Evolutionary conservation across 2,888 invertebrate species (phyloP).

Genomic region (Rhagonycha fulva): DNA sequence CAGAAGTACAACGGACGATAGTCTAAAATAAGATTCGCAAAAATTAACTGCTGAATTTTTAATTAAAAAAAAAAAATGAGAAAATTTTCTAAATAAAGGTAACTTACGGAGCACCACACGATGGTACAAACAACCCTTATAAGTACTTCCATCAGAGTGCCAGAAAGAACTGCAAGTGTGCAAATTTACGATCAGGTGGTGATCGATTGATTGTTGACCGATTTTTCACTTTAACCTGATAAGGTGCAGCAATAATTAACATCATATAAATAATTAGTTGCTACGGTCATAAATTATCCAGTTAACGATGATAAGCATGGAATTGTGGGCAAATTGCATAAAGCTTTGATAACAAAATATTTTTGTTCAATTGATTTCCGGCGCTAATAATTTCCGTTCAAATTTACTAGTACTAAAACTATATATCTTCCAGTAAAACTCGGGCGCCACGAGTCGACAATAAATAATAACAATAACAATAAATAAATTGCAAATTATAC

Average conservation of each 20-base stretch:
- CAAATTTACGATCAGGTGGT: conserved; percentile 1
- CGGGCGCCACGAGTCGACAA: neutral
- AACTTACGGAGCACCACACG: neutral
- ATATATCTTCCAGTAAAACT: neutral
- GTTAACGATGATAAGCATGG: conserved; percentile 10
- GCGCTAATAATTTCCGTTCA: neutral
- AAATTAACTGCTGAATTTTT: neutral
- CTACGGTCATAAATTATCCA: conserved; percentile 15
- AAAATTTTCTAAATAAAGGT: neutral
- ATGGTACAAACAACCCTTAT: neutral
- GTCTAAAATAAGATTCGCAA: neutral
- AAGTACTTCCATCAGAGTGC: neutral
- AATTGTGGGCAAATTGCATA: conserved; percentile 1
- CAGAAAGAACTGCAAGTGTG: neutral
- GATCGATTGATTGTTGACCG: conserved; percentile 3
- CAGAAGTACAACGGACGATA: neutral
- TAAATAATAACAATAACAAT: neutral
- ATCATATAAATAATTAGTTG: conserved; percentile 4
- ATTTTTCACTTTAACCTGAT: conserved; percentile 5
- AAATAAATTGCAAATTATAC: neutral
- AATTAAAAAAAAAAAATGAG: neutral
- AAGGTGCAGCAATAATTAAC: neutral
- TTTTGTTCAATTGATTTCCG: conserved; percentile 6
- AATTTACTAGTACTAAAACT: neutral
- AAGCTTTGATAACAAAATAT: neutral